Evolutionary conservation across 2,113 vertebrate genomes (phyloP).

Genomic region (Pionites leucogaster): DNA sequence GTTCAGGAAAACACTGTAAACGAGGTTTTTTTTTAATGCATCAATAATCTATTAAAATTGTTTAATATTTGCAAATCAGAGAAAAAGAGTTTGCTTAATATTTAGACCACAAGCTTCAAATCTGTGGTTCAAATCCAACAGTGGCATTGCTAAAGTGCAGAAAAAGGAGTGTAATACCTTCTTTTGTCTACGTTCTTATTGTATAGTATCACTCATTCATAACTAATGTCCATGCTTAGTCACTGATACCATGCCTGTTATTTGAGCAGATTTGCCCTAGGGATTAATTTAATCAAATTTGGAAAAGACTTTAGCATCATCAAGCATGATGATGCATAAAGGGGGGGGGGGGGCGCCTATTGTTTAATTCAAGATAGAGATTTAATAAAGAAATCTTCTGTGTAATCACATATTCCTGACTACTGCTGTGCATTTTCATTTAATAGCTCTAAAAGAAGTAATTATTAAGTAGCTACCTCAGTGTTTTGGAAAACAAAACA

Average conservation of each 20-base stretch:
- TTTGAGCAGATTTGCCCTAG: not conserved
- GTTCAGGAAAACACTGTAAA: not conserved
- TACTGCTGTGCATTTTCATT: not conserved
- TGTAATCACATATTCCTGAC: slow-evolving; percentile 17
- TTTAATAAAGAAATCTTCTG: slow-evolving; percentile 26
- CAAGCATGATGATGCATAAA: not conserved
- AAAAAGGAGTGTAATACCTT: not conserved
- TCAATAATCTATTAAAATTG: not conserved
- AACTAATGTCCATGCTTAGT: not conserved
- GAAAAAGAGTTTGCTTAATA: not conserved
- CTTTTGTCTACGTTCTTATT: not conserved
- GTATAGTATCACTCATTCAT: not conserved
- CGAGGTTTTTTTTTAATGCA: not conserved
- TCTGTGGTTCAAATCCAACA: not conserved
- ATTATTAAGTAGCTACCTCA: slow-evolving; percentile 36
- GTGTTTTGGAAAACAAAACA: slow-evolving; percentile 25
- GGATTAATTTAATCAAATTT: not conserved
- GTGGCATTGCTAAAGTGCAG: not conserved
- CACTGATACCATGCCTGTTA: not conserved
- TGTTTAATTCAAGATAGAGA: not conserved
- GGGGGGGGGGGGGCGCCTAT: not conserved
- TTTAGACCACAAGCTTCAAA: not conserved
- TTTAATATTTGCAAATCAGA: not conserved
- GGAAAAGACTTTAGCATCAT: not conserved
- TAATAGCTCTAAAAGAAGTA: slow-evolving; percentile 31